Evolutionary conservation across 2,888 invertebrate genomes (phyloP).

Genomic region (Phaonia tiefii): DNA sequence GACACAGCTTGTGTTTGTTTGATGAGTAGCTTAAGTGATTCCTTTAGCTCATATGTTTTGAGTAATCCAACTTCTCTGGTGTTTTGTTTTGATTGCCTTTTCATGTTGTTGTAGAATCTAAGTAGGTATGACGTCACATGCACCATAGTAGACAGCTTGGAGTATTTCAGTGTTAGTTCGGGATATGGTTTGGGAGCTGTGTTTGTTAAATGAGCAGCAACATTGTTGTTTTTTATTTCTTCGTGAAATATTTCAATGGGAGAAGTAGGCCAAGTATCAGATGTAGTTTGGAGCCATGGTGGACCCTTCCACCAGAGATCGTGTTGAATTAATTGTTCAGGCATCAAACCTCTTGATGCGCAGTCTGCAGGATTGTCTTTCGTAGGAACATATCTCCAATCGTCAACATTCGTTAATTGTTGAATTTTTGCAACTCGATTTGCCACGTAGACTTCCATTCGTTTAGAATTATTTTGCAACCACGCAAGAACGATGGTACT

Average conservation of each 20-base stretch:
- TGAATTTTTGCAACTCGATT: conserved; percentile 31
- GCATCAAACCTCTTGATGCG: conserved; percentile 21
- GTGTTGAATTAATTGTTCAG: conserved; percentile 13
- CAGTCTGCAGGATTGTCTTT: background rate
- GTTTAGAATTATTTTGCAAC: conserved; percentile 25
- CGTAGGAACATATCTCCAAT: conserved; percentile 38
- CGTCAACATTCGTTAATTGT: conserved; percentile 10
- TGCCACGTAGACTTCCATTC: conserved; percentile 23
- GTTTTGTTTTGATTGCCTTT: background rate
- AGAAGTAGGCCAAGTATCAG: conserved; percentile 1
- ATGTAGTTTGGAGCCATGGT: conserved; percentile 1
- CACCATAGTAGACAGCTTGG: background rate
- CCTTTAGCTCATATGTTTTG: conserved; percentile 29
- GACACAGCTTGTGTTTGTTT: conserved; percentile 22
- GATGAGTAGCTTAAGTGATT: background rate
- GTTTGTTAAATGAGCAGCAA: background rate
- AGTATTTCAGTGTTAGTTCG: conserved; percentile 6
- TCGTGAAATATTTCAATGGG: too few relatives aligned
- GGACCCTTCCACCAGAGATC: background rate
- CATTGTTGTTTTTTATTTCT: too few relatives aligned
- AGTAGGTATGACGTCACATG: conserved; percentile 26
- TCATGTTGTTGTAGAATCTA: conserved; percentile 5
- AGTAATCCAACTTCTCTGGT: conserved; percentile 28
- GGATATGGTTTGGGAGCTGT: too few relatives aligned
- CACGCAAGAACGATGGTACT: conserved; percentile 43